Base-by-base conservation (phyloP, 53 echinoderm and acorn worm species). In the Echinometra lucunter region DNA sequence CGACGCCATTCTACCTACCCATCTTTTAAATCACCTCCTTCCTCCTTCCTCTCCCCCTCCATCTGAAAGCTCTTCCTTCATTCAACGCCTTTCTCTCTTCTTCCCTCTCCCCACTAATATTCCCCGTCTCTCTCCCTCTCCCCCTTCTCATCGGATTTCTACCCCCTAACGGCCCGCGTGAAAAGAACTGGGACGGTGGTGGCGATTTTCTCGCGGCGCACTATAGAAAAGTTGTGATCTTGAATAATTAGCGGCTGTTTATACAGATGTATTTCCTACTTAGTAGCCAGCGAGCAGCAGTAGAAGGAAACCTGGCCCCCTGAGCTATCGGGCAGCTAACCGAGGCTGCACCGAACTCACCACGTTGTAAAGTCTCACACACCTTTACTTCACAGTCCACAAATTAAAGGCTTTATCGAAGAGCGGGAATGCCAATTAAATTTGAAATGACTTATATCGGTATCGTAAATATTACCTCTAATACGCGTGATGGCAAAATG, bases 171-270 rank as follows among this genome's bases (percentile, higher is more conserved):
- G 91, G 67, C 66, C 63, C 45, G 66, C 66, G 78, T 53, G 60
- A 45, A 78, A 53, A 78, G 53, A 78, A 74, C 56, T 74, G 75
- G 94, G 85, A 57, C 85, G 85, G 42, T 60, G 58, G 75, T 75
- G 93, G 78, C 78, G 81, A 93, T 57, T 93, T 93, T 83, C 94
- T 94, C 94, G 94, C 94, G 94, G 94, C 94, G 66, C 45, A 57
- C 83, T 94, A 82, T 85, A 58, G 82, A 82, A 83, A 94, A 94
- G 58, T 85, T 94, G 94, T 94, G 58, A 83, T 94, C 94, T 82
- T 94, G 85, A 94, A 94, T 94, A 94, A 94, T 94, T 83, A 94
- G 58, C 85, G 94, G 94, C 94, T 94, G 94, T 94, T 94, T 94
- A 94, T 94, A 94, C 94, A 94, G 94, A 94, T 58, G 94, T 82